phyloP scores from a whole-genome alignment of 2,888 invertebrate species.

The Erannis defoliaria region DNA sequence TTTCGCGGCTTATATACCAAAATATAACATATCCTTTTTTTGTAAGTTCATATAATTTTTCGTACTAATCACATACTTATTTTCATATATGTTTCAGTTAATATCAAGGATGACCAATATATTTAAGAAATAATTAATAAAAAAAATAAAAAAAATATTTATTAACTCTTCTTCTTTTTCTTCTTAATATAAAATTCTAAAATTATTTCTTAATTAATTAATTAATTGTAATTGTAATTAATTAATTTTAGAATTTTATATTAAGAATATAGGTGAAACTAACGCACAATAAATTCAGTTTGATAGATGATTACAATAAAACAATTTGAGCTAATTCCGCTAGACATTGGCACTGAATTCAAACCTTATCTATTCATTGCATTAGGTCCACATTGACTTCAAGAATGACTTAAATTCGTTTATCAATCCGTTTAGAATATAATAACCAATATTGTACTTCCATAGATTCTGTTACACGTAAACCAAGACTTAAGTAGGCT shows the following conservation, averaged over 20 bases:
- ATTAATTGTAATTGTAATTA: too few species aligned
- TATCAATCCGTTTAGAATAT: neutral
- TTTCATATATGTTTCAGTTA: too few species aligned
- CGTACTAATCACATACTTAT: too few species aligned
- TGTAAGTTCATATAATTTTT: too few species aligned
- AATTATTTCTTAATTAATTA: too few species aligned
- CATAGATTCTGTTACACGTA: neutral
- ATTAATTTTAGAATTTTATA: neutral
- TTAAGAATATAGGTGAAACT: neutral
- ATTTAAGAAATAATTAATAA: too few species aligned
- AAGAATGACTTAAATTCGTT: neutral
- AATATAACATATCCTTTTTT: neutral
- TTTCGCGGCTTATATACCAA: neutral
- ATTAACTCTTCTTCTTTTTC: too few species aligned
- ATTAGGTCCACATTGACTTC: neutral
- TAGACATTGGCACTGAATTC: slow-evolving; percentile 22
- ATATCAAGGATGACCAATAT: too few species aligned
- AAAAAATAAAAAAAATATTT: too few species aligned
- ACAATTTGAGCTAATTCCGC: slow-evolving; percentile 18
- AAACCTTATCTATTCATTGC: slow-evolving; percentile 10
- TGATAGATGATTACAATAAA: slow-evolving; percentile 1
- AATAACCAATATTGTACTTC: neutral
- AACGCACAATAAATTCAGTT: neutral
- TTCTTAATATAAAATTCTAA: too few species aligned
- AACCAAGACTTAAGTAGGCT: neutral